Evolutionary conservation across 2,888 invertebrate species (phyloP), one percentile per base, ranked within the genome.

Genomic region (Apamea anceps): DNA sequence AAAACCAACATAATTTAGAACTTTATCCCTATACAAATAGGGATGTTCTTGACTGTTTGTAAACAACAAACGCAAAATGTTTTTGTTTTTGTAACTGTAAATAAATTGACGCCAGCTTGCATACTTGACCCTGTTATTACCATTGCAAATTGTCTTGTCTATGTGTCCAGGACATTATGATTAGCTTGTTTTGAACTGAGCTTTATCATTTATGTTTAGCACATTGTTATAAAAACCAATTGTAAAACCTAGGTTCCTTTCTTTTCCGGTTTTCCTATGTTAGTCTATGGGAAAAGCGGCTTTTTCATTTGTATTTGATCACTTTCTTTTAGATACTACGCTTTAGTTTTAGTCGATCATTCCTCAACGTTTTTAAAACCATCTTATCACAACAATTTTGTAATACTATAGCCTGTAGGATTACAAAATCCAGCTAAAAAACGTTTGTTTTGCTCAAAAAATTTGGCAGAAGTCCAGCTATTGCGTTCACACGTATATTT

Each of bases 41-140:
- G 72, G 77, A 65, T 68, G 74, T 68, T 37, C 28, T 42, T 32
- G 25, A 28, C 63, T 42, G 37, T 76, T 75, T 75, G 60, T 74
- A 68, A 82, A 76, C 75, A 68, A 79, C 72, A 75, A 68, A 65
- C 72, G 75, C 72, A 73, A 80, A 78, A 73, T 88, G 85, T 86
- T 81, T 81, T 82, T 84, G 80, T 90, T 82, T 76, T 75, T 81
- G 79, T 84, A 80, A 87, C 87, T 88, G 86, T 86, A 81, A 84
- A 88, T 88, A 67, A 75, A 84, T 85, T 87, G 86, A 85, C 82
- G 81, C 77, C 80, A 87, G 85, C 87, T 82, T 90, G 85, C 79
- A 93, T 94, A 88, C 93, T 92, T 81, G 91, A 92, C 79, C 94
- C 94, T 88, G 81, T 78, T 68, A 88, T 91, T 90, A 89, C 88